Conservation (phyloP, 2,888 invertebrate species). For the Caenorhabditis sp. region DNA sequence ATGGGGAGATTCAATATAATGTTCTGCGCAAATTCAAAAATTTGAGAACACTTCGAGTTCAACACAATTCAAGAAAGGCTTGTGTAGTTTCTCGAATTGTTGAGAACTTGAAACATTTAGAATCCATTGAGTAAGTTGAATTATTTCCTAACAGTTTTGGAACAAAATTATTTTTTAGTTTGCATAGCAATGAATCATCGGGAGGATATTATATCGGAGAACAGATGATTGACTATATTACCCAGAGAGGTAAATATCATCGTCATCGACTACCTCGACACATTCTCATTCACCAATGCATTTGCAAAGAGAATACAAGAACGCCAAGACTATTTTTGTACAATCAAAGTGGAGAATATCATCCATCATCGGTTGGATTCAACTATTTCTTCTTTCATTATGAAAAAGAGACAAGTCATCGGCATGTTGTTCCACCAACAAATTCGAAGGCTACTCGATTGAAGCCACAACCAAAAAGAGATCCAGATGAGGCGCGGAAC, state of each 20-base stretch:
- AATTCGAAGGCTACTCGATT: neutral
- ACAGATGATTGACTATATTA: neutral
- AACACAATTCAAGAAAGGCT: neutral
- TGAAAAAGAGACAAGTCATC: neutral
- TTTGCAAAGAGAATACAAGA: neutral
- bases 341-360: neutral
- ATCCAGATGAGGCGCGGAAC: neutral
- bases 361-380: neutral
- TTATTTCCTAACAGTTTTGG: too few relatives aligned
- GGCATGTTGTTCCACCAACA: neutral
- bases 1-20: neutral
- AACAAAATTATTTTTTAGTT: neutral
- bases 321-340: neutral
- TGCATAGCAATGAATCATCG: neutral
- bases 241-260: neutral
- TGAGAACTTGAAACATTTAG: neutral
- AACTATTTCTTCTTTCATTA: neutral
- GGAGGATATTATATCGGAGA: neutral
- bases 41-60: neutral
- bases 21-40: neutral
- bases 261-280: neutral
- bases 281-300: neutral
- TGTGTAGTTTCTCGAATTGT: neutral
- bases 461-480: neutral
- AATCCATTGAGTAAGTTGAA: neutral